Percentiles rank a stretch among this genome's conserved stretches.
Conservation (phyloP, 2,797 vertebrate species). For the Sparidentex hasta region DNA sequence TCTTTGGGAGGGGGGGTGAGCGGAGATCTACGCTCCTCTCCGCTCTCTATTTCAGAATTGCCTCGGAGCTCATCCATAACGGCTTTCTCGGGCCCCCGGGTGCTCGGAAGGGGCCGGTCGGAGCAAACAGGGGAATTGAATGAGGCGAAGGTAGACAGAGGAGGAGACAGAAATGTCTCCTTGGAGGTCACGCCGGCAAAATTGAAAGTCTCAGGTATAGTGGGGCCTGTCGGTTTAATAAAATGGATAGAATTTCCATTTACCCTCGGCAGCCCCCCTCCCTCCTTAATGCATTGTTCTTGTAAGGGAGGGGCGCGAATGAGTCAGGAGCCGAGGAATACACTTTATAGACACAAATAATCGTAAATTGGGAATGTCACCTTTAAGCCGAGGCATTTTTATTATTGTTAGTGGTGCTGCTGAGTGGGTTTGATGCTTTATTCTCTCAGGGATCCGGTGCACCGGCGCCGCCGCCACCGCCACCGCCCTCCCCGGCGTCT, state of each 20-base stretch:
- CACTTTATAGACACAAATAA: conserved; percentile 99
- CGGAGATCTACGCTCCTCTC: conserved; percentile 70
- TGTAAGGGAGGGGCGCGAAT: conserved; percentile 84
- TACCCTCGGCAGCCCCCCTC: conserved; percentile 84
- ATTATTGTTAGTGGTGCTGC: conserved; percentile 99
- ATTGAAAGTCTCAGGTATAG: conserved; percentile 95
- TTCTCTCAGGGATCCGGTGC: conserved; percentile 89
- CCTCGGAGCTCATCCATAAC: conserved; percentile 83
- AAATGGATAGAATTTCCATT: conserved; percentile 98
- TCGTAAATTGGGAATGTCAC: conserved; percentile 99
- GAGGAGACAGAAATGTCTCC: conserved; percentile 87
- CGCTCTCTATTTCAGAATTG: conserved; percentile 77
- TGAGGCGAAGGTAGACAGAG: conserved; percentile 80
- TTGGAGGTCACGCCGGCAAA: conserved; percentile 87
- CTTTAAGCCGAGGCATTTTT: conserved; percentile 99
- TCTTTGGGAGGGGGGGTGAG: conserved; percentile 63
- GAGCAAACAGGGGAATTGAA: conserved; percentile 79
- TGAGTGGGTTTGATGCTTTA: conserved; percentile 98
- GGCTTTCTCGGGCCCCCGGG: conserved; percentile 64
- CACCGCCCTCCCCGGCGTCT: conserved; percentile 14
- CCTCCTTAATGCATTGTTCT: conserved; percentile 95
- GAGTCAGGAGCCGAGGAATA: conserved; percentile 97
- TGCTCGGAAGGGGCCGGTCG: conserved; percentile 52
- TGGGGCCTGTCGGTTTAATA: conserved; percentile 92
- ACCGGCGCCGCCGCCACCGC: not conserved